A percentile compares a stretch with the other conserved stretches of the same genome.
Evolutionary conservation across 1,140 invertebrate genomes (phyloP).

Genomic region (Bilobella aurantiaca): DNA sequence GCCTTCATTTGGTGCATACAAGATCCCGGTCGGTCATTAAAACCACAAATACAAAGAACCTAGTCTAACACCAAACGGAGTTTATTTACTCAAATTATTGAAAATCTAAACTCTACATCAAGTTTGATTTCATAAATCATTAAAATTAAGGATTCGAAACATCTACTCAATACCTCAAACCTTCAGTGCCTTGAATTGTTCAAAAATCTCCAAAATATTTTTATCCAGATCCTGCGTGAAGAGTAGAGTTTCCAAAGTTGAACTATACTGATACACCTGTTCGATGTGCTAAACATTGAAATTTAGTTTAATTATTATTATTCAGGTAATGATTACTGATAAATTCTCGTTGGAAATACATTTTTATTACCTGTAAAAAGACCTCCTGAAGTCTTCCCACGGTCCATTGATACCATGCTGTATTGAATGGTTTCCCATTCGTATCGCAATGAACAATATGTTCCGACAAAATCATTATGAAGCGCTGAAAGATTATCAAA

Average conservation of each 20-base stretch:
- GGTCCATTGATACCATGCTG: conserved; percentile 95
- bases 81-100: too few relatives aligned
- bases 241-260: conserved; percentile 82
- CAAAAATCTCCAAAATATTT: conserved; percentile 92
- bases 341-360: conserved; percentile 1
- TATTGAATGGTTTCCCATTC: conserved; percentile 82
- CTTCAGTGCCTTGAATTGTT: conserved; percentile 80
- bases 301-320: too few relatives aligned
- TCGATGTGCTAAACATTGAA: conserved; percentile 87
- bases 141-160: too few relatives aligned
- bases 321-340: too few relatives aligned
- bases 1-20: background rate
- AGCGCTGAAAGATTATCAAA: conserved; percentile 92
- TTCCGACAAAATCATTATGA: conserved; percentile 96
- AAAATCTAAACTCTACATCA: too few relatives aligned
- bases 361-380: conserved; percentile 67
- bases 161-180: too few relatives aligned
- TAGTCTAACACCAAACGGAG: too few relatives aligned
- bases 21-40: background rate
- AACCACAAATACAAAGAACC: too few relatives aligned
- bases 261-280: conserved; percentile 94
- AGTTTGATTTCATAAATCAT: too few relatives aligned
- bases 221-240: conserved; percentile 93
- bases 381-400: conserved; percentile 89
- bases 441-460: conserved; percentile 87